phyloP scores from a whole-genome alignment of 2,888 invertebrate species.

The Orthonevra nobilis region DNA sequence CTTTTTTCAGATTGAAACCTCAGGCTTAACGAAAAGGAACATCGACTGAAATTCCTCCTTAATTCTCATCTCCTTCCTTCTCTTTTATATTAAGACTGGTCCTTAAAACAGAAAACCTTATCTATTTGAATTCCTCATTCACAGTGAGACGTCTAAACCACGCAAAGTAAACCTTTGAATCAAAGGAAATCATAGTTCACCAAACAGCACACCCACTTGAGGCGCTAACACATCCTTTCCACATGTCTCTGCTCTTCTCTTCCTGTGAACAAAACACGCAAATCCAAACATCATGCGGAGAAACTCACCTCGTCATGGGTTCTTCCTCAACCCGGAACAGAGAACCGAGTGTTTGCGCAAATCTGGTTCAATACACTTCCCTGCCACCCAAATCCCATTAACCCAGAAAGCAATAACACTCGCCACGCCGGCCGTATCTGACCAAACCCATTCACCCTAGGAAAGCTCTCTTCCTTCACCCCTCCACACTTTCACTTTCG shows the following conservation, averaged over 20 bases:
- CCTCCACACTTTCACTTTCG: conserved; percentile 14
- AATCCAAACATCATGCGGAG: conserved; percentile 2
- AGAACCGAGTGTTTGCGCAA: conserved; percentile 53
- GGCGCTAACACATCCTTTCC: background rate
- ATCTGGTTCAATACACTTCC: conserved; percentile 56
- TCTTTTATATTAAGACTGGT: no score
- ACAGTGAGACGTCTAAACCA: no score
- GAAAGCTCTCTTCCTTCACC: conserved; percentile 18
- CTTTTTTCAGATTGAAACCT: no score
- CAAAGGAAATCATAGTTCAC: conserved; percentile 14
- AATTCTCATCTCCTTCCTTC: no score
- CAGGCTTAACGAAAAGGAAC: no score
- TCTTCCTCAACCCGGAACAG: conserved; percentile 61
- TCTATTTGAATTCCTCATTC: background rate
- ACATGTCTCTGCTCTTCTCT: background rate
- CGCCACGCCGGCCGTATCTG: background rate
- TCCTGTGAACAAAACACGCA: conserved; percentile 23
- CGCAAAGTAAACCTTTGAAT: no score
- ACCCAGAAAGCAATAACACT: conserved; percentile 50
- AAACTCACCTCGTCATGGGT: conserved; percentile 35
- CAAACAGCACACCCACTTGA: background rate
- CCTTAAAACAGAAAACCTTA: no score
- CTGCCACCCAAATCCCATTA: conserved; percentile 53
- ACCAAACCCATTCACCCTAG: background rate
- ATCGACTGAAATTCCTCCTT: no score